Evolutionary conservation across 64 coral and sea anemone genomes (phyloP).

Genomic region (Porites lutea): DNA sequence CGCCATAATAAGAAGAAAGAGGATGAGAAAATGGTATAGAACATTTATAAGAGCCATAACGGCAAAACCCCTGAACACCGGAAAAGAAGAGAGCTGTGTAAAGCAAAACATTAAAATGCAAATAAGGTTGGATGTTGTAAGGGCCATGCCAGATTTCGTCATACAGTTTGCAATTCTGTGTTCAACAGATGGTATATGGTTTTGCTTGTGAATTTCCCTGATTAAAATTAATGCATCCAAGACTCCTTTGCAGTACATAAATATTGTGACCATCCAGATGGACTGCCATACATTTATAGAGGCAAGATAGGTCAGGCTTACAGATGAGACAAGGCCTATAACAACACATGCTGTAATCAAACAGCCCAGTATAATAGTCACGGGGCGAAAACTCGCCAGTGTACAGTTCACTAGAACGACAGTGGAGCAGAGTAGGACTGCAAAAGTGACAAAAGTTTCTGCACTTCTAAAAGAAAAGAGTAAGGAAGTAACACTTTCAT

Average conservation of each 20-base stretch:
- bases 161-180: conserved; percentile 56
- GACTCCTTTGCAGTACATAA: conserved; percentile 53
- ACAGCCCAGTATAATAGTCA: neutral
- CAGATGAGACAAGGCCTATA: conserved; percentile 2
- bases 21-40: conserved; percentile 45
- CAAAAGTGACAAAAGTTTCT: neutral
- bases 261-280: conserved; percentile 26
- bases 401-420: neutral
- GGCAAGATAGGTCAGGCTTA: conserved; percentile 40
- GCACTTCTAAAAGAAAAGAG: conserved; percentile 20
- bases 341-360: conserved; percentile 10
- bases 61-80: conserved; percentile 42
- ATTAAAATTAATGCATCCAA: conserved; percentile 56
- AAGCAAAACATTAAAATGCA: conserved; percentile 34
- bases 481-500: neutral
- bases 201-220: conserved; percentile 59
- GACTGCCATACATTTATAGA: conserved; percentile 54
- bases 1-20: conserved; percentile 50
- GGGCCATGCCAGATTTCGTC: conserved; percentile 61
- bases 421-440: conserved; percentile 14
- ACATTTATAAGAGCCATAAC: conserved; percentile 36
- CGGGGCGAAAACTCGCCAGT: conserved; percentile 7
- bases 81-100: conserved; percentile 54
- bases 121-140: conserved; percentile 65
- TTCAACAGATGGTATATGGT: conserved; percentile 8